Evolutionary conservation across 2,888 invertebrate species (phyloP), one percentile per base, ranked within the genome.

Genomic region (Metopia argyrocephala): DNA sequence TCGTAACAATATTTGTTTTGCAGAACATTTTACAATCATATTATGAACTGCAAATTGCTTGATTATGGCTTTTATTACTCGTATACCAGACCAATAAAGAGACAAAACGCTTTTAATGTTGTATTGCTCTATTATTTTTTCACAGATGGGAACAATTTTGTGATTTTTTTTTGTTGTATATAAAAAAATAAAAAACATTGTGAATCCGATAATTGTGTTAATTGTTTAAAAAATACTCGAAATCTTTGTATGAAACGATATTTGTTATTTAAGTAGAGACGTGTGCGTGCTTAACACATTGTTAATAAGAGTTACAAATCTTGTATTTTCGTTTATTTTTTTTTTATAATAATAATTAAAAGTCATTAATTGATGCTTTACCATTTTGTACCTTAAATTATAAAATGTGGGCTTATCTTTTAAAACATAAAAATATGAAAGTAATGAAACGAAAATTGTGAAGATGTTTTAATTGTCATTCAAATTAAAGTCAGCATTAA

Each of bases 1-100:
- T 38, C 15, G 38, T 38, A 38, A 38, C 38, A 38, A 38, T 38
- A 70, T 71, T 18, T 59, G 21, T 38, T 18, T 21, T 31, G 20
- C 20, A 9, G 21, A 31, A 20, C 59, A 59, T 57, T 28, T 9
- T 54, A 25, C 54, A 54, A 27, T 20, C 4, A 69, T 78, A 85
- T 85, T 85, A 86, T 86, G 83, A 84, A 84, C 85, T 86, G 86
- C 85, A 86, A 88, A 86, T 85, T 85, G 86, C 85, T 84, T 82
- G 84, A 87, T 87, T 87, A 87, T 38, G 62, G 18, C 62, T 61
- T 66, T 82, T 85, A 71, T 76, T 79, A n/a, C n/a, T n/a, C n/a
- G n/a, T n/a, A 59, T 48, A 21, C 38, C 59, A 61, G n/a, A n/a
- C n/a, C 21, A 38, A n/a, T 23, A 62, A 46, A 9, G 25, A 23